These are phyloP conservation scores for Eupithecia insigniata DNA, from an alignment of 2,888 invertebrate genomes.

Conservation along the genomic window DNA sequence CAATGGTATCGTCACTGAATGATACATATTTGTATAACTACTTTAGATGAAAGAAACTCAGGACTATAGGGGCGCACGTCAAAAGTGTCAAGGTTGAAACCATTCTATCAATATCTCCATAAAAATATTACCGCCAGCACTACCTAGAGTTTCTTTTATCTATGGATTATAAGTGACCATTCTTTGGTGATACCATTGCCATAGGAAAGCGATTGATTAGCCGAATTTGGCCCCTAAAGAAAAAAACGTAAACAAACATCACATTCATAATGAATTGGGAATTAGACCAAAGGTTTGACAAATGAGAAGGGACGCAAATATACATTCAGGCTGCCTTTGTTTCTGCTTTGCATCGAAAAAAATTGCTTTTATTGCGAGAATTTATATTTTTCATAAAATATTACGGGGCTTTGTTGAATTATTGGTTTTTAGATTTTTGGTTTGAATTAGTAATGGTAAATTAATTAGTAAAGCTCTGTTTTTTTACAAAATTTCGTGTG, in stretches of 20 bases:
- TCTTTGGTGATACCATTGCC: background rate
- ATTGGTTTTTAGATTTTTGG: background rate
- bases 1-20: background rate
- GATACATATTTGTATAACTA: background rate
- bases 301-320: constrained; percentile 37
- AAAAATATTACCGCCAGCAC: no score
- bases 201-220: background rate
- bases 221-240: background rate
- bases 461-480: background rate
- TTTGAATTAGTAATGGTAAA: background rate
- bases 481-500: background rate
- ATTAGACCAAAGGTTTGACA: constrained; percentile 27
- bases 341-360: background rate
- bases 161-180: background rate
- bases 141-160: no score
- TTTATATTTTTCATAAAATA: background rate
- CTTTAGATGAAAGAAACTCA: background rate
- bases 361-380: background rate
- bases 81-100: background rate
- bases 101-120: no score
- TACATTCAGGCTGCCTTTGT: background rate
- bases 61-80: background rate
- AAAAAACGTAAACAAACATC: background rate
- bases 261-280: constrained; percentile 13
- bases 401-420: background rate